Base-by-base conservation (phyloP, 2,797 vertebrate genomes). In the Stomatorhinus walkeri region DNA sequence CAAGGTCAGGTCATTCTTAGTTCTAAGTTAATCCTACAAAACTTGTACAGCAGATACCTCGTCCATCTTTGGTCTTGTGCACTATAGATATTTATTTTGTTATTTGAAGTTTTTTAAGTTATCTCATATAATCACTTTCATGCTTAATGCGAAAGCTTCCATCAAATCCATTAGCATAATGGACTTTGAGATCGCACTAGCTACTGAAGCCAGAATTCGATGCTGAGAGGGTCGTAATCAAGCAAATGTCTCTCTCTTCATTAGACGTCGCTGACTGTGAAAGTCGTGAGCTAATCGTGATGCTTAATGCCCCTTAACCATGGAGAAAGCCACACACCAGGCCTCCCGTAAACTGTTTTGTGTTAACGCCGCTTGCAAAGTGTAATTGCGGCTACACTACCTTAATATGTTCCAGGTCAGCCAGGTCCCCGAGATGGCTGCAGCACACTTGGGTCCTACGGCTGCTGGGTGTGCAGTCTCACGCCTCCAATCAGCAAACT, bases 191-290 rank as follows among this genome's bases (percentile, higher is more conserved):
- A 88, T 24, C 8, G 28, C 52, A 24, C 22, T 68, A 14, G 68
- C 54, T 28, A 83, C 36, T 87, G 72, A 83, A 87, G 68, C 85
- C 76, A 83, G 43, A 76, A 83, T 72, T 64, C 8, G 40, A 88
- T 48, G 76, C 87, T 51, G 54, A 64, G 87, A 89, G 76, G 83
- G 83, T 61, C 49, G 56, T 64, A 89, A 87, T 89, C 89, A 87
- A 84, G 86, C 86, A 61, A 84, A 87, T 51, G 89, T 79, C 89
- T 87, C 84, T 89, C 76, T 87, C 64, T 89, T 89, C 76, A 84
- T 89, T 89, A 61, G 54, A 22, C 76, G 19, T 40, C 14, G 6
- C 86, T 87, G 89, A 87, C 89, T 88, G 86, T 64, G 89, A 89
- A 51, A 87, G 87, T 84, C 72, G 28, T 84, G 87, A 89, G 87